phyloP scores from a whole-genome alignment of 2,797 vertebrate species.

The Numenius phaeopus region DNA sequence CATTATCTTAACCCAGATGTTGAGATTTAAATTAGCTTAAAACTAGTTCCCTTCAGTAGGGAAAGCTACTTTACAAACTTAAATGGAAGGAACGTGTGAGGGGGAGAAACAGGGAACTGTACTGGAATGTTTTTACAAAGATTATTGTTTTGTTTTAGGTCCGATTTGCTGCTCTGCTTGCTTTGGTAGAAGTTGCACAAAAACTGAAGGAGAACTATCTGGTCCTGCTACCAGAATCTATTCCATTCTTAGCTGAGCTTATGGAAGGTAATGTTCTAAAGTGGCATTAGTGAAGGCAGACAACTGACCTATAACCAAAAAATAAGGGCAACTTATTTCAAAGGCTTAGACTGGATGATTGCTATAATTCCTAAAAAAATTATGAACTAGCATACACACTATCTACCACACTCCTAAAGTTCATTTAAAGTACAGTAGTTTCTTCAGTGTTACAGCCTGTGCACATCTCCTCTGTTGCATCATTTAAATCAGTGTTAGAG shows the following conservation, averaged over 20 bases:
- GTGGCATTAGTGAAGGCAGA: not conserved
- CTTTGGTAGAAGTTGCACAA: slow-evolving; percentile 87
- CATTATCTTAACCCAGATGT: not conserved
- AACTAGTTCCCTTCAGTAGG: not conserved
- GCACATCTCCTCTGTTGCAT: not conserved
- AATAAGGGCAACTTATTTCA: not conserved
- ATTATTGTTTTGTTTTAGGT: slow-evolving; percentile 80
- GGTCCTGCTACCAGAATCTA: slow-evolving; percentile 92
- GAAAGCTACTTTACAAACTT: not conserved
- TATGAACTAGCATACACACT: fast-evolving
- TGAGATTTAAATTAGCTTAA: not conserved
- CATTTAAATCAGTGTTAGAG: not conserved
- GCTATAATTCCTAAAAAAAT: not conserved
- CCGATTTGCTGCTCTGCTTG: slow-evolving; percentile 89
- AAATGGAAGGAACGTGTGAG: not conserved
- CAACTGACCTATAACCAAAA: not conserved
- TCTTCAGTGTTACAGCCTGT: not conserved
- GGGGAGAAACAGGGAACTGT: not conserved
- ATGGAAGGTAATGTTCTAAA: slow-evolving; percentile 91
- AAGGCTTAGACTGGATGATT: not conserved
- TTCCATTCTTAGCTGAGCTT: slow-evolving; percentile 95
- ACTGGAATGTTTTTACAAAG: not conserved
- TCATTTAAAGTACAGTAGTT: not conserved
- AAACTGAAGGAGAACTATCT: slow-evolving; percentile 95
- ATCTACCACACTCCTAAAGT: not conserved